Evolutionary conservation across 2,888 invertebrate species (phyloP).

Genomic region (Itoplectis maculator): DNA sequence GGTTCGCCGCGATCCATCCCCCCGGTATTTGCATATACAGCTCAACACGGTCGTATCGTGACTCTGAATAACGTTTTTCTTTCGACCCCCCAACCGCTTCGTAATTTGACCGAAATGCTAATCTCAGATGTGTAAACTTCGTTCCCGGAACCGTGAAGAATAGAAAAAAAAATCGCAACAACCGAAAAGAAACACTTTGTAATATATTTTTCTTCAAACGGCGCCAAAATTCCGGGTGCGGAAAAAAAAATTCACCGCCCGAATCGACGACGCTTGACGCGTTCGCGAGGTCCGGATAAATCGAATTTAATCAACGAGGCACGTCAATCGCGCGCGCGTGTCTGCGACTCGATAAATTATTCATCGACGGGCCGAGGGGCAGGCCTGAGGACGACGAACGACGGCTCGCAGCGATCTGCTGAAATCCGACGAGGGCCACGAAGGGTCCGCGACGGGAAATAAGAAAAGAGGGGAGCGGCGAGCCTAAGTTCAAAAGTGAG

Average conservation of each 20-base stretch:
- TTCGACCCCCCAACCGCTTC: neutral
- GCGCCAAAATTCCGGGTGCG: neutral
- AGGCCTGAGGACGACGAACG: slow-evolving; percentile 19
- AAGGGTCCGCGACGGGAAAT: slow-evolving; percentile 7
- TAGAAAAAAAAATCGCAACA: neutral
- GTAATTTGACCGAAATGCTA: neutral
- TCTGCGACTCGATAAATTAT: slow-evolving; percentile 60
- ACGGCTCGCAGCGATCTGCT: slow-evolving; percentile 35
- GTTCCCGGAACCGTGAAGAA: neutral
- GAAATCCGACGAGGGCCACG: slow-evolving; percentile 51
- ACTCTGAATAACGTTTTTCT: neutral
- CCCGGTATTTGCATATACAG: neutral
- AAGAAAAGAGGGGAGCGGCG: slow-evolving; percentile 30
- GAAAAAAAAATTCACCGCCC: slow-evolving; percentile 18
- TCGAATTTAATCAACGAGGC: slow-evolving; percentile 66
- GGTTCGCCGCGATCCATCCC: neutral
- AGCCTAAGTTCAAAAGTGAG: slow-evolving; percentile 27
- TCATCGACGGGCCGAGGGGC: slow-evolving; percentile 51
- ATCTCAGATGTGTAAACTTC: neutral
- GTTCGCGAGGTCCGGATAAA: slow-evolving; percentile 47
- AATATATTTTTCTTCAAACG: slow-evolving; percentile 16
- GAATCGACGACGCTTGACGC: slow-evolving; percentile 19
- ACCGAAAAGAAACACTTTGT: neutral
- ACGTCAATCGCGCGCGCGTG: slow-evolving; percentile 65
- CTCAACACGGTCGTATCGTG: neutral